Conservation (phyloP, 1,140 invertebrate genomes). For the Drosophila biarmipes region DNA sequence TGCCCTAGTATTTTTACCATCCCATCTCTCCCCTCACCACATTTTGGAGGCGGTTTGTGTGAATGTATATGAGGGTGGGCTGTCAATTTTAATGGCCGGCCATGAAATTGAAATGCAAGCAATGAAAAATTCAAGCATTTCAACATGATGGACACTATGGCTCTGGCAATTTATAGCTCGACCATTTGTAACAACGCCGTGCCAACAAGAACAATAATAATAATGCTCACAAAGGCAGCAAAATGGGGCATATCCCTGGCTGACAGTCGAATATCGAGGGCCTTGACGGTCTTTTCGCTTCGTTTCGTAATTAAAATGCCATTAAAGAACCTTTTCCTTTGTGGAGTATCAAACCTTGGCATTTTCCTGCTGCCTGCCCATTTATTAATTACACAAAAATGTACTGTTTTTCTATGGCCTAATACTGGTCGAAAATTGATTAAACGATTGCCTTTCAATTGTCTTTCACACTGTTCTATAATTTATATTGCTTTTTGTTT, state of each 20-base stretch:
- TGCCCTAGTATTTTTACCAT: conserved; percentile 25
- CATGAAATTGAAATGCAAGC: conserved; percentile 80
- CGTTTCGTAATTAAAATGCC: conserved; percentile 73
- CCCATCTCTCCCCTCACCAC: conserved; percentile 44
- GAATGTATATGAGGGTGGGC: conserved; percentile 21
- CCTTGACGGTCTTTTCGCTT: conserved; percentile 34
- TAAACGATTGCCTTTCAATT: conserved; percentile 44
- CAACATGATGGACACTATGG: conserved; percentile 77
- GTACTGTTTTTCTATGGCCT: conserved; percentile 5
- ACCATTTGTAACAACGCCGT: conserved; percentile 50
- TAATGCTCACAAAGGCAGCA: conserved; percentile 1
- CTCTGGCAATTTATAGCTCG: conserved; percentile 68
- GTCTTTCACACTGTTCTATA: conserved; percentile 14
- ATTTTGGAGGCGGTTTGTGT: conserved; percentile 26
- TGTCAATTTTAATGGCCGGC: conserved; percentile 78
- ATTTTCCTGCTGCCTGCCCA: conserved; percentile 2
- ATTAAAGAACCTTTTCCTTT: conserved; percentile 51
- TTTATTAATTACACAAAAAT: conserved; percentile 51
- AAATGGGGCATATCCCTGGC: neutral
- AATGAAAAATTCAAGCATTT: conserved; percentile 80
- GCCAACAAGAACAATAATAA: conserved; percentile 20
- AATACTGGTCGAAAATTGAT: conserved; percentile 37
- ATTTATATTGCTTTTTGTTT: neutral
- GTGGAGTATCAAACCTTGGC: neutral
- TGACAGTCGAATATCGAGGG: conserved; percentile 37